Base-by-base conservation (phyloP, 2,888 invertebrate species). In the Tiphia femorata region DNA sequence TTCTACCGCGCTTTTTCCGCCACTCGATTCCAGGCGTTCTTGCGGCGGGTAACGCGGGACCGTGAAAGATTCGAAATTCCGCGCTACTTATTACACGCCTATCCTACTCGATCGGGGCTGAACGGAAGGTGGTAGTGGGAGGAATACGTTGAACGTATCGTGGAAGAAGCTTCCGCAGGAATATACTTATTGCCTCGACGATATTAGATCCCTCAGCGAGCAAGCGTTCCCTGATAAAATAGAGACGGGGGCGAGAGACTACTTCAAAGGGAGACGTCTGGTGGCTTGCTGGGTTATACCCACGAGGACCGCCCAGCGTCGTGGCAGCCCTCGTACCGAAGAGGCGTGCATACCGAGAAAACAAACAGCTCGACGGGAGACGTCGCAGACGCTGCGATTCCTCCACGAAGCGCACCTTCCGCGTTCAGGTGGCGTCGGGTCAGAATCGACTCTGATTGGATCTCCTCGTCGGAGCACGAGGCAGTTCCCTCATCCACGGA, bases 121-220 rank as follows among this genome's bases (percentile, higher is more conserved):
- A n/a, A n/a, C n/a, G n/a, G n/a, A 37, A 27, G n/a, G 37, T 49
- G 37, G 47, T 29, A 38, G 43, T 47, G 44, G 16, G 27, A 27
- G 16, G 38, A 51, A 29, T 8, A 16, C 25, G 37, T 37, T 27
- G 49, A 29, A 42, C 46, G 19, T 20, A 53, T 44, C 44, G 33
- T 43, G 55, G n/a, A n/a, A 46, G 51, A 44, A 35, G 43, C 49
- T 27, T 35, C 20, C n/a, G n/a, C n/a, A n/a, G n/a, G n/a, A n/a
- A n/a, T 57, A 53, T 49, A 65, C 61, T 58, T 64, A 59, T 64
- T 56, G 51, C 55, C 54, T 58, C 61, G 61, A 58, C 70, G 62
- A 72, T 75, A 75, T 75, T 69, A 75, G 73, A 75, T 73, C 69
- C 64, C 57, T 61, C 64, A 60, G 66, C 67, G 59, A 62, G 62